These are phyloP conservation scores for Capromys pilorides DNA, from an alignment of 2,797 vertebrate genomes.

Conservation along the genomic window DNA sequence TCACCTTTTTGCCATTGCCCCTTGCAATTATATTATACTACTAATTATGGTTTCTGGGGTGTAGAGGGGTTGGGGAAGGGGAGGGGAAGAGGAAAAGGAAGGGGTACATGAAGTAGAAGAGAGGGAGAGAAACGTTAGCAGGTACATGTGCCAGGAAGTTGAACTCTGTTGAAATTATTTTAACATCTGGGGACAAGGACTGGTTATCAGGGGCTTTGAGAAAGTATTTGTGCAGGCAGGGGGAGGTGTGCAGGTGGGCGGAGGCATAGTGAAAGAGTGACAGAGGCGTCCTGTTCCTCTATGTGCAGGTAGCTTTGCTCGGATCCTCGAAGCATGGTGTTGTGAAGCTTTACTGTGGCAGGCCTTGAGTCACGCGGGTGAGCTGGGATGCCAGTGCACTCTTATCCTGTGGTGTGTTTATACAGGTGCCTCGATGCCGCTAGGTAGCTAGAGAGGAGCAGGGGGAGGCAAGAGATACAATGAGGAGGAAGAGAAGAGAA, in stretches of 20 bases:
- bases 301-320: background rate
- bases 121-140: background rate
- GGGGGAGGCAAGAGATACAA: background rate
- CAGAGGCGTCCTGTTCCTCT: background rate
- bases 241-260: background rate
- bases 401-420: background rate
- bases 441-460: background rate
- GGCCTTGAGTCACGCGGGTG: background rate
- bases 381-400: too few relatives aligned
- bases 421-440: too few relatives aligned
- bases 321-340: background rate
- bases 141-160: background rate
- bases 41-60: background rate
- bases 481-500: background rate
- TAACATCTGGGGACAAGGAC: background rate
- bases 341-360: background rate
- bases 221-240: background rate
- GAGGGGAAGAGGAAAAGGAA: background rate
- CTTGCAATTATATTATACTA: background rate
- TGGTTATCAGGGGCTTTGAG: background rate
- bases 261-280: background rate
- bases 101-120: background rate
- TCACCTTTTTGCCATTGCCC: too few relatives aligned
- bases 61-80: background rate
- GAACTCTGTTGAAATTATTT: background rate